phyloP scores from a whole-genome alignment of 1,140 invertebrate genomes.

The Brachionus asplanchnoidis region DNA sequence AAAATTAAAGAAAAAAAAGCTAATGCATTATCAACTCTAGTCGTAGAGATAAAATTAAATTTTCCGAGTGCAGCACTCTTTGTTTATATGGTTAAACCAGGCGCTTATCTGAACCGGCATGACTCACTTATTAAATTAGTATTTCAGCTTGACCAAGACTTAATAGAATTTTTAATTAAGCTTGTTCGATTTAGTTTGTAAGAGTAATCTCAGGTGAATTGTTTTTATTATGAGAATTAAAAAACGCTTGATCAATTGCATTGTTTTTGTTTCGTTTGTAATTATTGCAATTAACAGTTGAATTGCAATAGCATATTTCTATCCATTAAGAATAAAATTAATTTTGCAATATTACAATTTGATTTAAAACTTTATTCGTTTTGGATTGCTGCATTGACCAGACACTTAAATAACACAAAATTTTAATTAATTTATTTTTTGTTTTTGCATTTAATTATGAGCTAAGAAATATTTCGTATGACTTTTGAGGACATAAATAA shows the following conservation, averaged over 20 bases:
- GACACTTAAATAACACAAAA: neutral
- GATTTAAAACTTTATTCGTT: neutral
- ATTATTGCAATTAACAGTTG: neutral
- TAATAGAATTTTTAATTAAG: slow-evolving; percentile 1
- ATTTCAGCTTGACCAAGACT: neutral
- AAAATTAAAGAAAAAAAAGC: neutral
- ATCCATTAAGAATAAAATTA: neutral
- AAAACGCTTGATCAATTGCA: neutral
- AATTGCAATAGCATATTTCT: neutral
- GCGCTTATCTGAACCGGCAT: neutral
- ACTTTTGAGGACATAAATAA: neutral
- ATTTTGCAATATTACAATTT: slow-evolving; percentile 5
- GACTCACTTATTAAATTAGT: neutral
- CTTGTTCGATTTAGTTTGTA: neutral
- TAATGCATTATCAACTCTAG: neutral
- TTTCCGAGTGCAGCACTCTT: neutral
- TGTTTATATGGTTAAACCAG: neutral
- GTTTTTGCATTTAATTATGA: neutral
- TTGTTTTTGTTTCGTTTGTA: neutral
- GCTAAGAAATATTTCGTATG: neutral
- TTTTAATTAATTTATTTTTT: neutral
- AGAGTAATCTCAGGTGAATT: neutral
- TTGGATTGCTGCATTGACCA: neutral
- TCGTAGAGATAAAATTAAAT: neutral
- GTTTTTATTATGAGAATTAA: neutral